phyloP scores from a whole-genome alignment of 2,888 invertebrate genomes.

The Yponomeuta evonymella region DNA sequence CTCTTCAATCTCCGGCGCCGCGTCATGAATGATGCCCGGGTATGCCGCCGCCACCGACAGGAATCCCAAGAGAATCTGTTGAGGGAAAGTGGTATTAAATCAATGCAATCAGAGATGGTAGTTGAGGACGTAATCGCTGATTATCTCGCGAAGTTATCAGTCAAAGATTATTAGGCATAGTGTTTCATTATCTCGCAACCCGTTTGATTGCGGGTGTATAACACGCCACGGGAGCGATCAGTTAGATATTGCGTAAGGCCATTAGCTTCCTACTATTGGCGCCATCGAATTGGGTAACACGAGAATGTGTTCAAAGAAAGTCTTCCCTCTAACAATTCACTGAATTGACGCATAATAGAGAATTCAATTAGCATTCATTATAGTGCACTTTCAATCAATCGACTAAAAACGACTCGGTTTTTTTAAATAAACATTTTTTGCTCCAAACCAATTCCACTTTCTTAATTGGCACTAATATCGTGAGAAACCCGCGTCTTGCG shows the following conservation, averaged over 20 bases:
- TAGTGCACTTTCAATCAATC: background rate
- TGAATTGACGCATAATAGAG: constrained; percentile 12
- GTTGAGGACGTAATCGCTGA: background rate
- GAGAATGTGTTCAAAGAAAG: constrained; percentile 10
- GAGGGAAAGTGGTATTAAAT: constrained; percentile 22
- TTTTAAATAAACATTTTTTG: background rate
- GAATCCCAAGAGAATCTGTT: constrained; percentile 68
- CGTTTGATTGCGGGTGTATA: constrained; percentile 15
- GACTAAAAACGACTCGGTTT: background rate
- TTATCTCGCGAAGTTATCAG: constrained; percentile 1
- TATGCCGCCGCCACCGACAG: constrained; percentile 63
- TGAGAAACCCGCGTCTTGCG: background rate
- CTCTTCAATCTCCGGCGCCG: constrained; percentile 54
- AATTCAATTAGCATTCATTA: constrained; percentile 2
- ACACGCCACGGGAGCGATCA: constrained; percentile 15
- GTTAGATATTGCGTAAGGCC: constrained; percentile 5
- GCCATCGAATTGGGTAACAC: constrained; percentile 16
- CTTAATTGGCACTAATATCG: background rate
- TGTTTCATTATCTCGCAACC: constrained; percentile 16
- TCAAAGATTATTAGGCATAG: constrained; percentile 1
- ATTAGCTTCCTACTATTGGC: constrained; percentile 18
- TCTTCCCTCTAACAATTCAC: constrained; percentile 9
- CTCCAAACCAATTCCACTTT: background rate
- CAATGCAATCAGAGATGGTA: background rate
- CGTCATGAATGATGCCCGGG: constrained; percentile 65